Base-by-base conservation (phyloP, 2,797 vertebrate species). In the Scyliorhinus canicula region DNA sequence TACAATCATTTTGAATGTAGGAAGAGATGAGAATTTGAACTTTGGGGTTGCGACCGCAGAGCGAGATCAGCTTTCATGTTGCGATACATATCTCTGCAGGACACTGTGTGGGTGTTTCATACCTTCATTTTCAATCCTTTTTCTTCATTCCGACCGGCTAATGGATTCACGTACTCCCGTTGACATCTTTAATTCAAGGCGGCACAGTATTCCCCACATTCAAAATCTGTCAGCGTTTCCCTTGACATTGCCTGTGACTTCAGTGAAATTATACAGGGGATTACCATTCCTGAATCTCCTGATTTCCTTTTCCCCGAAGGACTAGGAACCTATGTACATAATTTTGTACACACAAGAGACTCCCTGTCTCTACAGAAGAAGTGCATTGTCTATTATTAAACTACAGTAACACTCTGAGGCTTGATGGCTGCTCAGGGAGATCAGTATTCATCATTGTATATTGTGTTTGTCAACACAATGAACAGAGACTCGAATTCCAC, bases 331-430 rank as follows among this genome's bases (percentile, higher is more conserved):
- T 65, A 91, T 91, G 88, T 91, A 91, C 88, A 91, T 91, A 91
- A 91, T 91, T 91, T 65, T 65, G 35, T 4, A n/a, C 88, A 65
- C 57, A 91, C 88, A 91, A 91, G 88, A 65, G 88, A 91, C 57
- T 91, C 88, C 88, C 88, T 91, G 88, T 91, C 57, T 65, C 88
- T 44, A 65, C 60, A 91, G 65, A 91, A 91, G 88, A 65, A 91
- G n/a, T 91, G 88, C 60, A 91, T 91, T 91, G 88, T 91, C 35
- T 91, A 91, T 91, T 91, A 91, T 91, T 91, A 91, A 91, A 91
- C 88, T 65, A 91, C 88, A 65, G 88, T 91, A 91, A 91, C 88
- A 91, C 60, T 44, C 88, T n/a, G n/a, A 65, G 60, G 60, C 88
- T 65, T 91, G 88, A 91, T 91, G 60, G 65, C 21, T 91, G 60